Evolutionary conservation across 2,888 invertebrate species (phyloP).

Genomic region (Nymphalis urticae): DNA sequence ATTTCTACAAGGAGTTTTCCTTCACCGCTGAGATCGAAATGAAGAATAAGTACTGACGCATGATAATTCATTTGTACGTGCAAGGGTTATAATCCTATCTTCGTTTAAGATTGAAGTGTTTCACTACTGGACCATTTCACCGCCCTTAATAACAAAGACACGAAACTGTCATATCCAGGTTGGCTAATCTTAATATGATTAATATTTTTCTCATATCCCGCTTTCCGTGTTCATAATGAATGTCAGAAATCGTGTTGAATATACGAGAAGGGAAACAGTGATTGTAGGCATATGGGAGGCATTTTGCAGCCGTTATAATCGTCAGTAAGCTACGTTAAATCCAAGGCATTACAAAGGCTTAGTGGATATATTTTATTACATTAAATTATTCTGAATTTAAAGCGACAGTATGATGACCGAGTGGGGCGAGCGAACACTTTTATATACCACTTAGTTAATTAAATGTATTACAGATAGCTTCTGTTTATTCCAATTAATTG

Average conservation of each 20-base stretch:
- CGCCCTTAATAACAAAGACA: background rate
- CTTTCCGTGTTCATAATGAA: conserved; percentile 33
- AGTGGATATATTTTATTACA: conserved; percentile 74
- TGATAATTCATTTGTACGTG: no score
- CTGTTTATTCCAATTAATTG: conserved; percentile 28
- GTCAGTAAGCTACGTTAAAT: conserved; percentile 65
- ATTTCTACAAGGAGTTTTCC: no score
- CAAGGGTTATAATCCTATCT: no score
- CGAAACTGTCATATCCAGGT: conserved; percentile 8
- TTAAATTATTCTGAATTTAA: conserved; percentile 65
- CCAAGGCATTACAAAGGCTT: conserved; percentile 60
- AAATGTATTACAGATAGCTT: conserved; percentile 46
- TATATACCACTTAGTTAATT: conserved; percentile 64
- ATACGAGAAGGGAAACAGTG: conserved; percentile 40
- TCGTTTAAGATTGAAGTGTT: no score
- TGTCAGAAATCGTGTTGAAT: conserved; percentile 36
- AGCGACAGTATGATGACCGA: conserved; percentile 57
- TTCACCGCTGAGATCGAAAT: no score
- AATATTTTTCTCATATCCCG: conserved; percentile 31
- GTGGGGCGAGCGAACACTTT: conserved; percentile 44
- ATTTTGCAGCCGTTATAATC: conserved; percentile 62
- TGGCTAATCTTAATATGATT: conserved; percentile 29
- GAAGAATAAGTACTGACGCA: no score
- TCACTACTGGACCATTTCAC: no score
- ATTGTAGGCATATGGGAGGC: conserved; percentile 50